Conservation (phyloP, 2,888 invertebrate genomes). For the Actias luna region DNA sequence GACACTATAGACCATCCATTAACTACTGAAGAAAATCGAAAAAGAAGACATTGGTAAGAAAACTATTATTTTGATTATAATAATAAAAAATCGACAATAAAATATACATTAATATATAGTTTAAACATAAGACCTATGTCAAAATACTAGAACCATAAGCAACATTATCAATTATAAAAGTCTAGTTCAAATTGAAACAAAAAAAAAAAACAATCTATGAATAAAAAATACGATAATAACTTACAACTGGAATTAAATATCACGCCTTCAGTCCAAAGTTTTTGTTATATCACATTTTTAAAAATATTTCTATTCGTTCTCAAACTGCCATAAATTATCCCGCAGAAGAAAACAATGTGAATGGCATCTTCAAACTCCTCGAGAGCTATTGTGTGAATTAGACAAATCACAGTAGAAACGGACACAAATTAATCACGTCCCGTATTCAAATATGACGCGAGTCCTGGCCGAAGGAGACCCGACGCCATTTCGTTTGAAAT, state of each 20-base stretch:
- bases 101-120: too few species aligned
- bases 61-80: too few species aligned
- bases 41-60: too few species aligned
- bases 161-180: too few species aligned
- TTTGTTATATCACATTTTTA: neutral
- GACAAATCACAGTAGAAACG: constrained; percentile 12
- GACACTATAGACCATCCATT: too few species aligned
- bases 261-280: neutral
- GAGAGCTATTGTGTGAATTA: neutral
- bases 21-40: too few species aligned
- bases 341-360: neutral
- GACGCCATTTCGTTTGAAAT: constrained; percentile 32
- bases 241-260: neutral
- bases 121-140: too few species aligned
- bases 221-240: too few species aligned
- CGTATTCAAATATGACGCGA: constrained; percentile 25
- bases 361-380: constrained; percentile 2
- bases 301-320: neutral
- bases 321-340: neutral
- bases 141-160: too few species aligned
- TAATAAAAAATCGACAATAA: too few species aligned
- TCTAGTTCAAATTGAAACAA: too few species aligned
- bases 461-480: constrained; percentile 20
- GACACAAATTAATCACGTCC: constrained; percentile 34
- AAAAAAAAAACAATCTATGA: too few species aligned